phyloP scores from a whole-genome alignment of 2,888 invertebrate genomes.

The Drosophila affinis region DNA sequence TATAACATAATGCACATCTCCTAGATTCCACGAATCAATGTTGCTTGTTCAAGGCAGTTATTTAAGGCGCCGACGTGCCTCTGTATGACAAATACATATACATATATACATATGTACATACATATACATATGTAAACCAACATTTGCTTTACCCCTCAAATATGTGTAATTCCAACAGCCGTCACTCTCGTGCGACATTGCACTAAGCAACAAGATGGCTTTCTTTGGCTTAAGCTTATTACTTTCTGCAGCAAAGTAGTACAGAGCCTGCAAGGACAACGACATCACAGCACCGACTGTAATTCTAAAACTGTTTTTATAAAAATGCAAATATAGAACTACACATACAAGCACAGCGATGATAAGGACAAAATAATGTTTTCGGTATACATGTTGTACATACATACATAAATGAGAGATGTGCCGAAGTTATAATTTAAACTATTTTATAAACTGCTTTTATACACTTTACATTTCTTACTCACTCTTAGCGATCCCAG shows the following conservation, averaged over 20 bases:
- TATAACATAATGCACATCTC: too few relatives aligned
- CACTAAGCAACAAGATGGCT: constrained; percentile 24
- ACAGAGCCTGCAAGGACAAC: constrained; percentile 15
- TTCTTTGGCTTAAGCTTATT: constrained; percentile 64
- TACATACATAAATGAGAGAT: constrained; percentile 17
- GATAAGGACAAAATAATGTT: background rate
- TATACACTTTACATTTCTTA: background rate
- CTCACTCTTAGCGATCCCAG: constrained; percentile 75
- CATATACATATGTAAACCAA: constrained; percentile 37
- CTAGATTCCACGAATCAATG: constrained; percentile 10
- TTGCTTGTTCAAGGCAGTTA: constrained; percentile 4
- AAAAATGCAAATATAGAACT: constrained; percentile 62
- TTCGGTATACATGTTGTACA: constrained; percentile 53
- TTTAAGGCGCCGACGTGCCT: background rate
- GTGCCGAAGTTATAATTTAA: background rate
- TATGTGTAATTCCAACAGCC: constrained; percentile 61
- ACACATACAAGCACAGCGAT: constrained; percentile 20
- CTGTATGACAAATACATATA: too few relatives aligned
- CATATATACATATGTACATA: constrained; percentile 2
- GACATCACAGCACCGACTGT: constrained; percentile 44
- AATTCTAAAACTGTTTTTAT: constrained; percentile 59
- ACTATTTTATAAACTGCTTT: background rate
- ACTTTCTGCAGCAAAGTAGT: constrained; percentile 32
- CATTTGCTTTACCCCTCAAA: constrained; percentile 36
- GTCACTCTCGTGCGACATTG: constrained; percentile 26